Evolutionary conservation across 2,888 invertebrate genomes (phyloP).

Genomic region (Thymelicus sylvestris): DNA sequence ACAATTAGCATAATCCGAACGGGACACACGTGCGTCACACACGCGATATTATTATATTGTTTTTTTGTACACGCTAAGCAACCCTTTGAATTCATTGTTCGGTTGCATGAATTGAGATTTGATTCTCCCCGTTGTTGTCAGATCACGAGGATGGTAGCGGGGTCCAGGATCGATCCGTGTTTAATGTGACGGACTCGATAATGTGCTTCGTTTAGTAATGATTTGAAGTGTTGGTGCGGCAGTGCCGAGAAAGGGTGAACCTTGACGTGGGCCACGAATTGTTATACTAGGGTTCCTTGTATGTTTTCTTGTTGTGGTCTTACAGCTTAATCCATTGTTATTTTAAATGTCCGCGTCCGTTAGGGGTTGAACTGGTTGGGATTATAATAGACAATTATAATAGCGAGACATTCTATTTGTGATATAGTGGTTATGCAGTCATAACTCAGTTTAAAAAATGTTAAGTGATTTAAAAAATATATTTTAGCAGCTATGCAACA

Average conservation of each 20-base stretch:
- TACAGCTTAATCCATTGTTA: neutral
- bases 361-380: no score
- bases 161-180: conserved; percentile 36
- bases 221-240: neutral
- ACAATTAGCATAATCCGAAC: conserved; percentile 61
- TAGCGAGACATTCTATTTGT: no score
- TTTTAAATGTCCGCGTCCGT: neutral
- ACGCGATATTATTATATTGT: conserved; percentile 46
- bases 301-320: conserved; percentile 4
- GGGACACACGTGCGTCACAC: conserved; percentile 52
- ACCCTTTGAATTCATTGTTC: conserved; percentile 51
- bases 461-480: no score
- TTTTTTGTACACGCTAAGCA: conserved; percentile 47
- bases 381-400: no score
- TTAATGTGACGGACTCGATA: conserved; percentile 10
- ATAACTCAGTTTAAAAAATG: no score
- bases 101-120: conserved; percentile 34
- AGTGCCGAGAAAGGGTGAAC: neutral
- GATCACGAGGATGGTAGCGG: conserved; percentile 50
- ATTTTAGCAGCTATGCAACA: neutral
- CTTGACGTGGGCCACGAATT: neutral
- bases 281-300: neutral
- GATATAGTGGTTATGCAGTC: no score
- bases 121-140: conserved; percentile 39
- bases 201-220: conserved; percentile 2